These are phyloP conservation scores for Pemphigus obesinymphae DNA, from an alignment of 1,140 invertebrate genomes.

Conservation along the genomic window DNA sequence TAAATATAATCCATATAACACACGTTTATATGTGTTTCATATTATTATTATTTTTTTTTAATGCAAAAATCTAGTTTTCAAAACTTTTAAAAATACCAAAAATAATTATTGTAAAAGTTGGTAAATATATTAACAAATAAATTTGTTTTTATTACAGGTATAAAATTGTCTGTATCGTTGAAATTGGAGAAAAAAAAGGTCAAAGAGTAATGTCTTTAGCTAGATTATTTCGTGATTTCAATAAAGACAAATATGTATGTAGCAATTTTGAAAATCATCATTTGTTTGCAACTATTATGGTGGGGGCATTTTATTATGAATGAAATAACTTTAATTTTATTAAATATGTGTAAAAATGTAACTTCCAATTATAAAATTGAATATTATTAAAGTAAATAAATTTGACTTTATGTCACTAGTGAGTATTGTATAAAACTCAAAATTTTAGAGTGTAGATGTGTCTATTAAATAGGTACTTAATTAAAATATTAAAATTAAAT, in stretches of 20 bases:
- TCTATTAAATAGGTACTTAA: too few species aligned
- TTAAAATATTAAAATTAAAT: too few species aligned
- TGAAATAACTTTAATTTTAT: not conserved
- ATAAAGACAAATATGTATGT: constrained; percentile 49
- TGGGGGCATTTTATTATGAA: constrained; percentile 33
- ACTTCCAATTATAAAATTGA: too few species aligned
- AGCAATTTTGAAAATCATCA: constrained; percentile 30
- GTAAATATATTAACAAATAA: not conserved
- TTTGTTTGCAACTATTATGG: constrained; percentile 25
- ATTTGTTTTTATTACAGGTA: constrained; percentile 47
- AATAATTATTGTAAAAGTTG: not conserved
- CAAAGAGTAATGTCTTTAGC: constrained; percentile 48
- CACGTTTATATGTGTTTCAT: too few species aligned
- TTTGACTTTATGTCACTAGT: too few species aligned
- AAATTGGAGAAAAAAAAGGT: constrained; percentile 51
- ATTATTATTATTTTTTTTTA: too few species aligned
- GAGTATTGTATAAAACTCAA: too few species aligned
- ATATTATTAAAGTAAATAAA: too few species aligned
- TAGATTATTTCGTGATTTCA: constrained; percentile 50
- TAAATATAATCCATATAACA: too few species aligned
- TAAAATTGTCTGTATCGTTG: constrained; percentile 50
- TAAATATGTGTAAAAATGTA: too few species aligned
- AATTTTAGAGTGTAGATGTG: too few species aligned
- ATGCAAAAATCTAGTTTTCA: not conserved
- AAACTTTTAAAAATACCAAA: not conserved